phyloP scores from a whole-genome alignment of 2,113 vertebrate species.

The Urocitellus parryii region DNA sequence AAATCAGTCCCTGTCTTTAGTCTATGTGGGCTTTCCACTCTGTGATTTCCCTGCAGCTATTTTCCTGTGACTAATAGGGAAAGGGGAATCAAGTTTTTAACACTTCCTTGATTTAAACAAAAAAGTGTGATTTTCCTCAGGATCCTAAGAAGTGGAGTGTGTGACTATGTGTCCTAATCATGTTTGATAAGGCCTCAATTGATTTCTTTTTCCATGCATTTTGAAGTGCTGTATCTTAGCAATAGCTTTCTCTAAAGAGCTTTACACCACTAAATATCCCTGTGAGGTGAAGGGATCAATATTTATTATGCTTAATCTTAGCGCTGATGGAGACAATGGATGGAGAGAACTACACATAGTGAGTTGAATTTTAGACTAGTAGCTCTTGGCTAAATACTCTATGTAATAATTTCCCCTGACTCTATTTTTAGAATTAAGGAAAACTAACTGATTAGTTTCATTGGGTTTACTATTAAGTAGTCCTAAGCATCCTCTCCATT shows the following conservation, averaged over 20 bases:
- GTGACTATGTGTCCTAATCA: slow-evolving; percentile 6
- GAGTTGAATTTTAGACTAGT: slow-evolving; percentile 17
- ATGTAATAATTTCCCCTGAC: not conserved
- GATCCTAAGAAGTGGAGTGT: slow-evolving; percentile 19
- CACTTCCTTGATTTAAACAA: slow-evolving; percentile 49
- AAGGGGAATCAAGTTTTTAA: slow-evolving; percentile 48
- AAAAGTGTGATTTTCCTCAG: slow-evolving; percentile 36
- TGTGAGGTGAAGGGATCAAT: slow-evolving; percentile 63
- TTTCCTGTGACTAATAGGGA: slow-evolving; percentile 25
- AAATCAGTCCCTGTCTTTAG: not conserved
- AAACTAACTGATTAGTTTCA: slow-evolving; percentile 49
- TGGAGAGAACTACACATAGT: not conserved
- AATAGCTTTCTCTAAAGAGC: slow-evolving; percentile 68
- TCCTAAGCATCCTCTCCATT: not conserved
- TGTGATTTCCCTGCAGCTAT: slow-evolving; percentile 45
- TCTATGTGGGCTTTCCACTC: not conserved
- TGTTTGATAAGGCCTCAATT: slow-evolving; percentile 55
- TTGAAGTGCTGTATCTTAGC: slow-evolving; percentile 69
- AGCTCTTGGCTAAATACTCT: not conserved
- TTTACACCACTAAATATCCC: slow-evolving; percentile 52
- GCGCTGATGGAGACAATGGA: not conserved
- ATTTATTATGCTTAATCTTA: slow-evolving; percentile 65
- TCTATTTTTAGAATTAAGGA: slow-evolving; percentile 21
- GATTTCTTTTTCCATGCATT: slow-evolving; percentile 71
- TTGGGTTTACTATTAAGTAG: slow-evolving; percentile 52